Base-by-base conservation (phyloP, 2,113 vertebrate genomes). In the Lepus timidus region DNA sequence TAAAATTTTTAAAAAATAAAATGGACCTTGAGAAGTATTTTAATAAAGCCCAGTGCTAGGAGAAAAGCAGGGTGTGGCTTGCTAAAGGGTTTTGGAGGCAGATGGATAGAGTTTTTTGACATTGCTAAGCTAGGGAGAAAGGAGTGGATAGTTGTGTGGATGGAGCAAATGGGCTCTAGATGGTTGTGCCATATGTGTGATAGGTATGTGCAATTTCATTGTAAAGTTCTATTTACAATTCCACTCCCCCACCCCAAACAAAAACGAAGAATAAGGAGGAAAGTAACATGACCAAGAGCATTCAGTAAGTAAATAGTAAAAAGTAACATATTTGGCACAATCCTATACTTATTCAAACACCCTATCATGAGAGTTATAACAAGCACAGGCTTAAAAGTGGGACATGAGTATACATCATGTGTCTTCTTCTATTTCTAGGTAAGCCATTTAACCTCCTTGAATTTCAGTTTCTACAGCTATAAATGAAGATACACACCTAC, bases 271-370 rank as follows among this genome's bases (percentile, higher is more conserved):
- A 49, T 70, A 62, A 73, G 70, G 11, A 76, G 52, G 27, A 87
- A 90, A 94, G 25, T 90, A 89, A 83, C 22, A 55, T 93, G 31
- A 31, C 51, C 33, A 31, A 96, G 49, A 52, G 55, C 71, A 87
- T 64, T 94, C 31, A 90, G 73, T 58, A 93, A 92, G 4, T 89
- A 62, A 94, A 39, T 12, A 87, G 52, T 75, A 39, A 84, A 94
- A 79, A 87, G 4, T 49, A 70, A 39, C 39, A 75, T 70, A 70
- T 29, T 84, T 64, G 73, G 58, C 74, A 55, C 16, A 87, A 90
- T 51, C 70, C 58, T 25, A 33, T 73, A 65, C 65, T 88, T 86
- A 65, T 36, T 85, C 68, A 81, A 90, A 86, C 81, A 90, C 29
- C 61, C 75, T n/a, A 55, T 13, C 44, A 67, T 39, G 67, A 36